A percentile compares a stretch with the other conserved stretches of the same genome.
phyloP scores from a whole-genome alignment of 1,140 invertebrate genomes.

The Tribolium castaneum region DNA sequence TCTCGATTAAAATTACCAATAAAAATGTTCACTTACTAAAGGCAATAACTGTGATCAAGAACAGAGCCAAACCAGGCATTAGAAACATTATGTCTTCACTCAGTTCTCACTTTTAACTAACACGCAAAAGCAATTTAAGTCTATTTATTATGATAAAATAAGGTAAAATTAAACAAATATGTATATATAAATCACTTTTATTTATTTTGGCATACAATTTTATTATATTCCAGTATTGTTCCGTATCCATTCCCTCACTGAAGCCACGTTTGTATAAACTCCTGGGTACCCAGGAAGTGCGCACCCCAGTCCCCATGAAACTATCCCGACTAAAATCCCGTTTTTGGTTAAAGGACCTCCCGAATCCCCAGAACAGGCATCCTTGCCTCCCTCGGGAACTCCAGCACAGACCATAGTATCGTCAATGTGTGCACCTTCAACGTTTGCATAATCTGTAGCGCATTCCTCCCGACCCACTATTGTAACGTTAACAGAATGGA shows the following conservation, averaged over 20 bases:
- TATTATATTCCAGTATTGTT: conserved; percentile 36
- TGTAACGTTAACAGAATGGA: conserved; percentile 46
- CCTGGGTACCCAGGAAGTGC: conserved; percentile 68
- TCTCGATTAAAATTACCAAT: no score
- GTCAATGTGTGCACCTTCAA: neutral
- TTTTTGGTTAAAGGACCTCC: conserved; percentile 37
- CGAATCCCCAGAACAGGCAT: conserved; percentile 65
- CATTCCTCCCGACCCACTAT: conserved; percentile 47
- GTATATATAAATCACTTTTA: neutral
- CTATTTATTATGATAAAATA: no score
- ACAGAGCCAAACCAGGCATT: no score
- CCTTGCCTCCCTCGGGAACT: conserved; percentile 64
- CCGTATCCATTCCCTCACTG: conserved; percentile 45
- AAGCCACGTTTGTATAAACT: conserved; percentile 62
- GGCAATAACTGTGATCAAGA: no score
- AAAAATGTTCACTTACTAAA: no score
- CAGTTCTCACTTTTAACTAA: no score
- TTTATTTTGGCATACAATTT: neutral
- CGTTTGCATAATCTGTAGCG: conserved; percentile 44
- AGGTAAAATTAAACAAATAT: neutral
- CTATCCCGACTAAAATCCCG: conserved; percentile 65
- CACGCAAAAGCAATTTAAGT: no score
- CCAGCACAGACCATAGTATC: conserved; percentile 69
- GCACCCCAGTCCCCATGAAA: conserved; percentile 70
- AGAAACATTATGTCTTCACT: no score